Evolutionary conservation across 2,797 vertebrate genomes (phyloP), one percentile per base, ranked within the genome.

Genomic region (Ceyx erithaca): DNA sequence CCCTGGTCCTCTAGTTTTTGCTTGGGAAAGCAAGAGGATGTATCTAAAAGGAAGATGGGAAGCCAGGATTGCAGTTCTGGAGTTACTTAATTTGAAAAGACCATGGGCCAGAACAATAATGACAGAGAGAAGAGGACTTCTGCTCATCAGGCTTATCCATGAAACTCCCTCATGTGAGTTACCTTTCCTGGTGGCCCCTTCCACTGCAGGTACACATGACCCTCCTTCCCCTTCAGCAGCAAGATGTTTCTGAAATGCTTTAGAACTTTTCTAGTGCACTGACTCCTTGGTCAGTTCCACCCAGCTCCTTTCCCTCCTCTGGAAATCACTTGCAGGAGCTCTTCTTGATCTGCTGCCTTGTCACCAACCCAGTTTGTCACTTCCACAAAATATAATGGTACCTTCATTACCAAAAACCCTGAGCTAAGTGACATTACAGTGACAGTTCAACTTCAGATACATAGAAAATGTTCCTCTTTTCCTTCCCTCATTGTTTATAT

Each of bases 401-500:
- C 45, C 14, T 67, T 14, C 48, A 9, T 67, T 70, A 13, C 18
- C 28, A 10, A 67, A 26, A 13, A 1, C 8, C 4, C n/a, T 45
- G 16, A 40, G 7, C 11, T 8, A 33, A 19, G 19, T 66, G 43
- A 40, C 8, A 5, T 25, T 70, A 41, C 12, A 26, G 35, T 9
- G 48, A 9, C 40, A 35, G 31, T 25, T 66, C 33, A 62, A 4
- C 43, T 83, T 51, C 22, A 78, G 31, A 30, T 37, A 5, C 0
- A 0, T 6, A 20, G 0, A 20, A 14, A 35, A 31, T 17, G 10
- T 20, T 28, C 8, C 17, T 16, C 9, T 71, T 31, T 62, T 14
- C 11, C 14, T 79, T 3, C 23, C 17, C 4, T 45, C 31, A 12
- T 26, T 46, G 30, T 26, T 54, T 4, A 1, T 49, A 58, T 23